These are phyloP conservation scores for Poecilia gillii DNA, from an alignment of 2,797 vertebrate genomes.

Conservation along the genomic window DNA sequence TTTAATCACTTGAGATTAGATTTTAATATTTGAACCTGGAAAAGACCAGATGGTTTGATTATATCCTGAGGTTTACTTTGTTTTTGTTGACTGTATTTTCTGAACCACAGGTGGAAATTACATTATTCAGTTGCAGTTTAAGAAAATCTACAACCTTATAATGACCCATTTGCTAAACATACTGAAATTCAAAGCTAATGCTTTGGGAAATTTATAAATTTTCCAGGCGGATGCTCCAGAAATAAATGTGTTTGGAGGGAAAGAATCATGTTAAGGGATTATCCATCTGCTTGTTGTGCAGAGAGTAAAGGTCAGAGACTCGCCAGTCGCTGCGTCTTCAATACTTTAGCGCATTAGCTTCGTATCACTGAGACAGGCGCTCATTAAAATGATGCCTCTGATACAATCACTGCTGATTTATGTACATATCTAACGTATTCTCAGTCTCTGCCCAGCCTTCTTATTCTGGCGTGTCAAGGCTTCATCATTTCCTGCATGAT, in stretches of 20 bases:
- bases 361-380: slow-evolving; percentile 15
- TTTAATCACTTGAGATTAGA: not conserved
- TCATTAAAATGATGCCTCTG: slow-evolving; percentile 19
- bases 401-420: not conserved
- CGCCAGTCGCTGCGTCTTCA: not conserved
- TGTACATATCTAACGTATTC: slow-evolving; percentile 14
- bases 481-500: slow-evolving; percentile 29
- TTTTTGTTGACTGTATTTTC: not conserved
- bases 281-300: not conserved
- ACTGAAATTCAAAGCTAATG: not conserved
- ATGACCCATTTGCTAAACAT: not conserved
- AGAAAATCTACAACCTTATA: not conserved
- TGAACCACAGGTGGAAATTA: not conserved
- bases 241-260: not conserved
- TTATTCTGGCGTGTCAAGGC: slow-evolving; percentile 24
- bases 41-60: not conserved
- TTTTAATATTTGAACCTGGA: not conserved
- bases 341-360: not conserved
- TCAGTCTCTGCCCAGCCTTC: slow-evolving; percentile 10
- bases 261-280: too few species aligned
- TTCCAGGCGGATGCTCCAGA: not conserved
- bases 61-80: not conserved
- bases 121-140: not conserved
- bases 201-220: not conserved
- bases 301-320: not conserved